Evolutionary conservation across 1,140 invertebrate species (phyloP), one percentile per base, ranked within the genome.

Genomic region (Eriosoma lanigerum): DNA sequence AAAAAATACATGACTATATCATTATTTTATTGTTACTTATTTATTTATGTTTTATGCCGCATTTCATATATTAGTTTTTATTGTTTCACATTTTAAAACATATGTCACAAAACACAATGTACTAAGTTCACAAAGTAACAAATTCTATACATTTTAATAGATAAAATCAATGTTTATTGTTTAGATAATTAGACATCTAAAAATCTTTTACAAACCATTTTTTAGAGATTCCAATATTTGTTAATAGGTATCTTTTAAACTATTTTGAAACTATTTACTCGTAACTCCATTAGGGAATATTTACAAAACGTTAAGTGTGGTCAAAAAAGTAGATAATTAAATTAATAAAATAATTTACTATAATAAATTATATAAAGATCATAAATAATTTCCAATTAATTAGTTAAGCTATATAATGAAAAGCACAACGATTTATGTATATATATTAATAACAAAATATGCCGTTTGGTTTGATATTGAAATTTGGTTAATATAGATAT

Each of bases 31-130:
- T 24, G 21, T 46, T 50, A 24, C 66, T 72, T 52, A 72, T 68
- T 68, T 24, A 26, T 58, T 46, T 48, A 48, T 68, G 24, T 52
- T 50, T 19, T n/a, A n/a, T n/a, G n/a, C n/a, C n/a, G 66, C 17
- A 15, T 70, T 52, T 24, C 46, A 52, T 24, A 52, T 52, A 50
- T 72, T n/a, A n/a, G 9, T 52, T 70, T 50, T 3, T 29, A 72
- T 52, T 26, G 19, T 52, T 52, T n/a, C 3, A 72, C n/a, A 29
- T 72, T 3, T 38, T 52, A 52, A 72, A 62, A 52, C 52, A 72
- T 72, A 72, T 72, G 52, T 52, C 50, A 70, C 66, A 24, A 70
- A 70, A 26, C 50, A 24, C 66, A 70, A 70, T 4, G 32, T 38
- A 38, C 32, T 4, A 29, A 6, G 29, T 72, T 13, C 52, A 72